Base-by-base conservation (phyloP, 2,888 invertebrate species). In the Watsonalla binaria region DNA sequence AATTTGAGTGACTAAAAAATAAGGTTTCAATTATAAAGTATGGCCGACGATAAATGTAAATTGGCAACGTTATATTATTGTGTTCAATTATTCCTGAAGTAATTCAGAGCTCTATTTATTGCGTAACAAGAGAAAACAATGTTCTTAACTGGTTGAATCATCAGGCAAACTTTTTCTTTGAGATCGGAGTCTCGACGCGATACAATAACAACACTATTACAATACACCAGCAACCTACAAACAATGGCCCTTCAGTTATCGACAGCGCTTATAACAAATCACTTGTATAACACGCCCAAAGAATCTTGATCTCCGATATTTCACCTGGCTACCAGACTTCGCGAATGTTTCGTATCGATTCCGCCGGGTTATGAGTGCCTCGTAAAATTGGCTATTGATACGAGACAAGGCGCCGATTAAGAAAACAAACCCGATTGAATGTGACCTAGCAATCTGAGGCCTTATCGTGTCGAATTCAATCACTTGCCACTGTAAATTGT, bases 191-290 rank as follows among this genome's bases (percentile, higher is more conserved):
- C 37, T 37, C 49, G 37, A 37, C 35, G 37, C 49, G 13, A 66
- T 66, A 65, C 65, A 75, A 74, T 73, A 71, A 72, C 68, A 70
- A 72, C 63, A 74, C 60, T 65, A 74, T 72, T 76, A 74, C 73
- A 75, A 71, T 74, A 68, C 72, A 60, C 63, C 65, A 73, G 74
- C 68, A 66, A 74, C 77, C 70, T 72, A 74, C 70, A 79, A 85
- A 85, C 85, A 86, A 85, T 82, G 68, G 77, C 70, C 74, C 79
- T 79, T 76, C 74, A 80, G 76, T 82, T 80, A 80, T 83, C 79
- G 79, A 77, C 70, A 68, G 70, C 63, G 71, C 71, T 77, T 78
- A 78, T 76, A 82, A 81, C 80, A 82, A 84, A 82, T 79, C 76
- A 74, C 75, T 77, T 75, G 66, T 72, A 66, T 64, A 68, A 72